phyloP scores from a whole-genome alignment of 2,113 vertebrate genomes.

The Malurus melanocephalus region DNA sequence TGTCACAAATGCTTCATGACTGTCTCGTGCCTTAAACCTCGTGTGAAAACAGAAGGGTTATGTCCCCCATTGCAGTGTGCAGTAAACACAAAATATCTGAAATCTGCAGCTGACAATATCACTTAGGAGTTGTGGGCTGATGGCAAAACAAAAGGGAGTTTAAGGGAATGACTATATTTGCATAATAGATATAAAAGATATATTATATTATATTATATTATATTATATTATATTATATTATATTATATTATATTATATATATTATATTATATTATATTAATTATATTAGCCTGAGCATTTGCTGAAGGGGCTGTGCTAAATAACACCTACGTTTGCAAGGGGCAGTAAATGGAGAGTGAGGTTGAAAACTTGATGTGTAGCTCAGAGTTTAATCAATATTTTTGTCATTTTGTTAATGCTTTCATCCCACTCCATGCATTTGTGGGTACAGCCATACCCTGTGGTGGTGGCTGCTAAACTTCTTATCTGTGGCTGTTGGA shows the following conservation, averaged over 20 bases:
- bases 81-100: background rate
- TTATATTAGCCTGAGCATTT: background rate
- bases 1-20: background rate
- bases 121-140: background rate
- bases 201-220: fast-evolving
- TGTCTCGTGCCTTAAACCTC: background rate
- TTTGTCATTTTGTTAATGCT: background rate
- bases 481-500: background rate
- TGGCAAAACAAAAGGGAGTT: background rate
- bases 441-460: background rate
- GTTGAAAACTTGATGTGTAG: background rate
- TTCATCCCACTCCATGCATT: background rate
- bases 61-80: background rate
- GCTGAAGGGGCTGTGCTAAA: background rate
- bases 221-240: no score
- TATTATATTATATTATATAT: no score
- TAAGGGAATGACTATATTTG: background rate
- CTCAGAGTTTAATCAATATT: background rate
- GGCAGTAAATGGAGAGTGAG: background rate
- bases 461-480: background rate
- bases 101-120: background rate
- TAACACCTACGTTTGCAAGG: background rate
- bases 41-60: background rate
- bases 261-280: fast-evolving
- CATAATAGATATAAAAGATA: background rate